A percentile compares a stretch with the other conserved stretches of the same genome.
Conservation (phyloP, 2,888 invertebrate genomes). For the Aquatica leii region DNA sequence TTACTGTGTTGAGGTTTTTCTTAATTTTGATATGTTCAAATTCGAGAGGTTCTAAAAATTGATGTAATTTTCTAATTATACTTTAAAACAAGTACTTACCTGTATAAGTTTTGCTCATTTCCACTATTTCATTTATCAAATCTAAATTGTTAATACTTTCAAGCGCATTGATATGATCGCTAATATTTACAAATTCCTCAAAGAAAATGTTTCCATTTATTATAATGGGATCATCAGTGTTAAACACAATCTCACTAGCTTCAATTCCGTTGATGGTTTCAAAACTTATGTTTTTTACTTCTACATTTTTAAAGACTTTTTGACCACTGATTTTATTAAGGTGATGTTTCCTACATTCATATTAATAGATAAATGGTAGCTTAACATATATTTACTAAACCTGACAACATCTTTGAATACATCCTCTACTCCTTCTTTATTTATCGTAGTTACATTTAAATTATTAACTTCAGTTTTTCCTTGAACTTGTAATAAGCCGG, state of each 20-base stretch:
- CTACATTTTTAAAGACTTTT: slow-evolving; percentile 52
- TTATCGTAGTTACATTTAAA: slow-evolving; percentile 50
- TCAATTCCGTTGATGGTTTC: slow-evolving; percentile 46
- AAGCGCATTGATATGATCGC: slow-evolving; percentile 31
- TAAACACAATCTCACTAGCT: slow-evolving; percentile 45
- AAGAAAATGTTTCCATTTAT: slow-evolving; percentile 51
- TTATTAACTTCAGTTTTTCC: slow-evolving; percentile 49
- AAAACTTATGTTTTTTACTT: slow-evolving; percentile 49
- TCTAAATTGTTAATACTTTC: slow-evolving; percentile 39
- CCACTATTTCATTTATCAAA: slow-evolving; percentile 44
- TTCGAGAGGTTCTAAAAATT: slow-evolving; percentile 11
- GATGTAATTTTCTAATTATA: no score
- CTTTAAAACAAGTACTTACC: slow-evolving; percentile 37
- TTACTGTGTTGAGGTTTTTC: not conserved
- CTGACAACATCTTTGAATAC: slow-evolving; percentile 51
- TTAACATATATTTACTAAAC: slow-evolving; percentile 17
- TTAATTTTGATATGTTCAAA: slow-evolving; percentile 15
- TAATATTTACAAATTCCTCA: slow-evolving; percentile 41
- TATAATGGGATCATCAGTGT: slow-evolving; percentile 33
- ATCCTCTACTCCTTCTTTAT: slow-evolving; percentile 49
- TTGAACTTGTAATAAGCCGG: slow-evolving; percentile 52
- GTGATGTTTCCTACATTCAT: slow-evolving; percentile 45
- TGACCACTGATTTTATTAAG: slow-evolving; percentile 43
- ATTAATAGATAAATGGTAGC: not conserved
- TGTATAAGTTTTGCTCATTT: slow-evolving; percentile 33